Percentiles rank a stretch among this genome's conserved stretches.
phyloP scores from a whole-genome alignment of 2,888 invertebrate species.

The Drosophila neutralis region DNA sequence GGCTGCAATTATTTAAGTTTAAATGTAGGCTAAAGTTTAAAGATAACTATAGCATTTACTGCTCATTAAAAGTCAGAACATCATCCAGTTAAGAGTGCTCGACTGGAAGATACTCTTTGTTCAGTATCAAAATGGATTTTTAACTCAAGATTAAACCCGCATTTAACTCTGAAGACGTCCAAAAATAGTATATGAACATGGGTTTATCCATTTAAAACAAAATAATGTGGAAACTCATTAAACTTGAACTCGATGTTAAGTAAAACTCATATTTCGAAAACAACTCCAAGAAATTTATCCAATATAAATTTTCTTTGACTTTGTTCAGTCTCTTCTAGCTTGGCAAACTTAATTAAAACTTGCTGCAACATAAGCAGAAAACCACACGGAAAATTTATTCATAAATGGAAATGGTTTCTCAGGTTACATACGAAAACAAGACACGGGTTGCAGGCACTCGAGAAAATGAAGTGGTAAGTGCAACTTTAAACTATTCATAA shows the following conservation, averaged over 20 bases:
- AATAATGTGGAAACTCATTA: not conserved
- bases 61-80: not conserved
- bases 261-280: constrained; percentile 4
- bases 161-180: not conserved
- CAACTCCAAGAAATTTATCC: constrained; percentile 3
- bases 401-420: constrained; percentile 33
- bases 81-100: not conserved
- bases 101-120: not conserved
- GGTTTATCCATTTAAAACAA: not conserved
- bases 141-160: not conserved
- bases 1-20: constrained; percentile 35
- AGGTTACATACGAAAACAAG: constrained; percentile 44
- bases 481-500: constrained; percentile 45
- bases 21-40: constrained; percentile 4
- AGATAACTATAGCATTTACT: not conserved
- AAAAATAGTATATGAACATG: not conserved
- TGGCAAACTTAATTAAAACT: constrained; percentile 34
- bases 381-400: constrained; percentile 43
- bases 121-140: not conserved
- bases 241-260: not conserved
- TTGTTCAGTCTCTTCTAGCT: not conserved
- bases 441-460: constrained; percentile 9
- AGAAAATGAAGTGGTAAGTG: constrained; percentile 35
- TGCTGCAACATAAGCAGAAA: constrained; percentile 27
- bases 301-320: not conserved